phyloP scores from a whole-genome alignment of 2,113 vertebrate genomes.

The Colistium nudipinnis region DNA sequence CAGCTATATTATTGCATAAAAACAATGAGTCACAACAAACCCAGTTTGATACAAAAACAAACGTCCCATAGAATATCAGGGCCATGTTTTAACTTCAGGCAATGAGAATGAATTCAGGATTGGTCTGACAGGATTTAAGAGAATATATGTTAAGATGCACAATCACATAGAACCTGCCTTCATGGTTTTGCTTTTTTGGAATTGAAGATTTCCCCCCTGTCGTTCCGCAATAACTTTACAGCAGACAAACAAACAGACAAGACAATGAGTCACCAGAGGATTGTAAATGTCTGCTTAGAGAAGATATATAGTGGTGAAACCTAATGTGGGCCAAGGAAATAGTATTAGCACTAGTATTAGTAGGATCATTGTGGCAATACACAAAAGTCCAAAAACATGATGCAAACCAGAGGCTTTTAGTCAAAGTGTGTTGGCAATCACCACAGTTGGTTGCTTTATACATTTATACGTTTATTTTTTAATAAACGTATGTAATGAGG shows the following conservation, averaged over 20 bases:
- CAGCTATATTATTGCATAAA: not conserved
- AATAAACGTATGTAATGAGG: not conserved
- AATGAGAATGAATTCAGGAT: no score
- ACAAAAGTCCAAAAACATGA: not conserved
- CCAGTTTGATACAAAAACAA: not conserved
- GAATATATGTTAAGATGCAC: no score
- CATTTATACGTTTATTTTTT: not conserved
- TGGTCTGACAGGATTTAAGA: no score
- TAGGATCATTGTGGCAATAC: no score
- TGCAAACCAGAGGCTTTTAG: not conserved
- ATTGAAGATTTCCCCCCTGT: not conserved
- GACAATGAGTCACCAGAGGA: no score
- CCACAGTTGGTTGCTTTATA: not conserved
- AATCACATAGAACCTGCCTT: no score
- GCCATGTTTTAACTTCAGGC: not conserved
- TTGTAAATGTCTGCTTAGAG: not conserved
- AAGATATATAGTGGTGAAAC: not conserved
- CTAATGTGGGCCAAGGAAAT: not conserved
- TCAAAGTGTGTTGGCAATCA: not conserved
- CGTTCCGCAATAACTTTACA: not conserved
- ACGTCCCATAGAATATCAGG: not conserved
- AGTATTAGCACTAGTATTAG: not conserved
- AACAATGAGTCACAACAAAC: not conserved
- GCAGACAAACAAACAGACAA: not conserved
- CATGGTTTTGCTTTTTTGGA: no score